Evolutionary conservation across 2,888 invertebrate genomes (phyloP).

Genomic region (Macaria liturata): DNA sequence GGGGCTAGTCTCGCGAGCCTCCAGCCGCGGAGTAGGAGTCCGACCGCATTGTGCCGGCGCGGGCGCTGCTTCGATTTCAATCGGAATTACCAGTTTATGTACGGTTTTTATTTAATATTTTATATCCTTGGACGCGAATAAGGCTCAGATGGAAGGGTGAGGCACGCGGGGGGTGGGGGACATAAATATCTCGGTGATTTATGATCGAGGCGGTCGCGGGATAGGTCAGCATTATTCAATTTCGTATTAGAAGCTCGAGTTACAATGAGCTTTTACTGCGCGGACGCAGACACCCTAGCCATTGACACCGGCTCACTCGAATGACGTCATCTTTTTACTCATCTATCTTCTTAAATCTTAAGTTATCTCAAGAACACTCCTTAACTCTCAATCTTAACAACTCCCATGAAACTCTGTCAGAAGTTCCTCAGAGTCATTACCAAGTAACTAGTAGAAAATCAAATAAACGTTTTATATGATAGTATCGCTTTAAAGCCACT

Average conservation of each 20-base stretch:
- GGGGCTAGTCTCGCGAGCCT: slow-evolving; percentile 49
- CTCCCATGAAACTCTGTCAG: too few species aligned
- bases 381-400: too few species aligned
- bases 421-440: slow-evolving; percentile 18
- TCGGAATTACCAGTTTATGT: slow-evolving; percentile 79
- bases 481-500: slow-evolving; percentile 71
- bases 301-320: slow-evolving; percentile 48
- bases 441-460: slow-evolving; percentile 48
- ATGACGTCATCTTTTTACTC: slow-evolving; percentile 46
- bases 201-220: slow-evolving; percentile 80
- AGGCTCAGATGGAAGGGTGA: slow-evolving; percentile 55
- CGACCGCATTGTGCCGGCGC: slow-evolving; percentile 59
- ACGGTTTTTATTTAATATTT: slow-evolving; percentile 81
- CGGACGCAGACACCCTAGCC: slow-evolving; percentile 62
- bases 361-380: not conserved
- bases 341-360: slow-evolving; percentile 42
- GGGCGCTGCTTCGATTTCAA: slow-evolving; percentile 65
- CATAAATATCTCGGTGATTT: slow-evolving; percentile 83
- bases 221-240: slow-evolving; percentile 84
- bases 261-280: slow-evolving; percentile 81
- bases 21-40: slow-evolving; percentile 65
- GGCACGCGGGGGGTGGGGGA: slow-evolving; percentile 67
- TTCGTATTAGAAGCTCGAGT: slow-evolving; percentile 82
- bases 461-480: slow-evolving; percentile 60
- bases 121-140: slow-evolving; percentile 75